phyloP scores from a whole-genome alignment of 2,797 vertebrate genomes.

The Corythornis leucogaster region DNA sequence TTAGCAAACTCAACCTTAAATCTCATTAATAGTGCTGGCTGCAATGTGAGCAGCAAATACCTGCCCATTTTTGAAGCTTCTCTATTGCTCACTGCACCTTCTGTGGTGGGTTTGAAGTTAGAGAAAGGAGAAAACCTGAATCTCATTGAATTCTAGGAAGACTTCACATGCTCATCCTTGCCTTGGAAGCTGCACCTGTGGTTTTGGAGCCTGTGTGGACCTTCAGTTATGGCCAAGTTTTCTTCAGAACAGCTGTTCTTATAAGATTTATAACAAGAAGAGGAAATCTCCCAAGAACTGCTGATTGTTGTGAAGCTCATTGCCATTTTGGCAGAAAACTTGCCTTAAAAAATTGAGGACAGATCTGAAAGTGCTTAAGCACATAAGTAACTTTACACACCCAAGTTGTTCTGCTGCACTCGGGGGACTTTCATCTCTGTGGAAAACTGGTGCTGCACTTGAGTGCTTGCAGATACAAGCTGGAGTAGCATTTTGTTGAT shows the following conservation, averaged over 20 bases:
- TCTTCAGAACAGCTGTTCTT: slow-evolving; percentile 61
- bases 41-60: not conserved
- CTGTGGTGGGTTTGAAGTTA: not conserved
- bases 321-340: slow-evolving; percentile 60
- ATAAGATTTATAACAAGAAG: slow-evolving; percentile 64
- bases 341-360: slow-evolving; percentile 39
- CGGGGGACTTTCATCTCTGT: not conserved
- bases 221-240: slow-evolving; percentile 49
- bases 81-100: not conserved
- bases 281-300: slow-evolving; percentile 66
- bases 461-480: slow-evolving; percentile 14
- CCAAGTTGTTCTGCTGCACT: not conserved
- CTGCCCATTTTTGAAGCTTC: not conserved
- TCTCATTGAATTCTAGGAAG: slow-evolving; percentile 15
- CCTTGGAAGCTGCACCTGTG: slow-evolving; percentile 51
- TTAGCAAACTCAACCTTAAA: not conserved
- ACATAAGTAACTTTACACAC: slow-evolving; percentile 28
- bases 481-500: not conserved
- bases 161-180: slow-evolving; percentile 25
- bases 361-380: slow-evolving; percentile 40
- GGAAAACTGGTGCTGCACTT: slow-evolving; percentile 4
- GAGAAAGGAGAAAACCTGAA: not conserved
- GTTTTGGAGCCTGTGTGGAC: slow-evolving; percentile 59
- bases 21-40: not conserved
- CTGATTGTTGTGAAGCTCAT: slow-evolving; percentile 58